A percentile compares a stretch with the other conserved stretches of the same genome.
Evolutionary conservation across 37 sponge, comb jelly and placozoan genomes (phyloP).

Genomic region (Halichondria panicea): DNA sequence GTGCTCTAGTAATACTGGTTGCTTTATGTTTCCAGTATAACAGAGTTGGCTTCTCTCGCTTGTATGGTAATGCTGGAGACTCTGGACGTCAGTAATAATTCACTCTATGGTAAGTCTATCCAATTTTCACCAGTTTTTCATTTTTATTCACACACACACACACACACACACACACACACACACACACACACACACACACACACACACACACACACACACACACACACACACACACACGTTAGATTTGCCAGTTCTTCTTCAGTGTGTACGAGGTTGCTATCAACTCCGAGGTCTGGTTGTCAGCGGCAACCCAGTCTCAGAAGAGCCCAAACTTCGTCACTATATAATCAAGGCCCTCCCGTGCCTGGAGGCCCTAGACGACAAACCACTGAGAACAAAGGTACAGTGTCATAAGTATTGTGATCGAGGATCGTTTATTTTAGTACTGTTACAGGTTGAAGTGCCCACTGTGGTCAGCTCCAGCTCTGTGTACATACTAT

Average conservation of each 20-base stretch:
- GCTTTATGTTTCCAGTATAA: conserved; percentile 28
- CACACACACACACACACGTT: too few species aligned
- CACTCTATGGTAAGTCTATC: conserved; percentile 54
- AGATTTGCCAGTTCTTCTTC: conserved; percentile 56
- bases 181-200: too few species aligned
- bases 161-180: too few species aligned
- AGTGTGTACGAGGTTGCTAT: conserved; percentile 48
- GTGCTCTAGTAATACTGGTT: background rate
- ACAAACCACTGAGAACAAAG: background rate
- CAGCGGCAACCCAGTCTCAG: conserved; percentile 51
- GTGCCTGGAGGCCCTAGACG: conserved; percentile 5
- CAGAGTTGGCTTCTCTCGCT: conserved; percentile 34
- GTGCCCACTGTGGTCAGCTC: background rate
- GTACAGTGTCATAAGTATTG: background rate
- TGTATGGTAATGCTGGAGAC: conserved; percentile 36
- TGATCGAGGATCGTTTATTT: background rate
- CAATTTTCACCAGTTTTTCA: too few species aligned
- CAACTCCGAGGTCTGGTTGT: conserved; percentile 14
- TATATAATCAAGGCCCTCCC: conserved; percentile 31
- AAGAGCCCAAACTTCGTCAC: conserved; percentile 29
- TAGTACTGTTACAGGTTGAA: too few species aligned
- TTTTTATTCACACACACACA: too few species aligned
- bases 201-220: conserved; percentile 22
- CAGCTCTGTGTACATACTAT: conserved; percentile 12
- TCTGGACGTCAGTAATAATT: conserved; percentile 52